Evolutionary conservation across 1,140 invertebrate species (phyloP), one percentile per base, ranked within the genome.

Genomic region (Sycophila sp.): DNA sequence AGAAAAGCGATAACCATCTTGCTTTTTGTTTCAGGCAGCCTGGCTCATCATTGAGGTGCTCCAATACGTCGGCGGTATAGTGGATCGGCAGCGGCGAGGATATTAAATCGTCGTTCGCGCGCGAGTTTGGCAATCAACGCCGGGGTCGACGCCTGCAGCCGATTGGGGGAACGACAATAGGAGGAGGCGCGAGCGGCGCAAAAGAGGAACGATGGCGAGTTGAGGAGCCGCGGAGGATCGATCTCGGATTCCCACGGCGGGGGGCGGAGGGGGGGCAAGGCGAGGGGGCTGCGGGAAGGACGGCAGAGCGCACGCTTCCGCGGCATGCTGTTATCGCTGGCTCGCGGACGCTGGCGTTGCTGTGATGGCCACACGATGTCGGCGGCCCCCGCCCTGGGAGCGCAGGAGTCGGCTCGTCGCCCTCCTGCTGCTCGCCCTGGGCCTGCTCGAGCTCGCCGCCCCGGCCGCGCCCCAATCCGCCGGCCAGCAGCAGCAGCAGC

Each of bases 301-400:
- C 4, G 4, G 10, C 24, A 4, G 56, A 60, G 24, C 8, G 58
- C 19, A 10, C 4, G 51, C 40, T 42, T 42, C 40, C 68, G 65
- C 76, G 76, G 77, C 75, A 79, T 78, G 79, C 69, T 77, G 58
- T 62, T 74, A 71, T 47, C 45, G 62, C 55, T 76, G 73, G 47
- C 40, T 45, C 38, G 59, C 59, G 65, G 26, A 64, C 64, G 64
- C 56, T 83, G 80, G 62, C 64, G 69, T 19, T 19, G 47, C 58
- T 83, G 85, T 81, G 80, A 86, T 86, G 85, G 81, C 80, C 76
- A 75, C 78, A 81, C 78, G 76, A 81, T 84, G 83, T 79, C 82
- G 81, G 79, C 78, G 80, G 81, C 81, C 78, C 75, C 76, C 75
- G 77, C 76, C 76, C 73, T 76, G 70, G 64, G 71, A 63, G 73